phyloP scores from a whole-genome alignment of 1,140 invertebrate species.

The Stratiolaelaps scimitus region DNA sequence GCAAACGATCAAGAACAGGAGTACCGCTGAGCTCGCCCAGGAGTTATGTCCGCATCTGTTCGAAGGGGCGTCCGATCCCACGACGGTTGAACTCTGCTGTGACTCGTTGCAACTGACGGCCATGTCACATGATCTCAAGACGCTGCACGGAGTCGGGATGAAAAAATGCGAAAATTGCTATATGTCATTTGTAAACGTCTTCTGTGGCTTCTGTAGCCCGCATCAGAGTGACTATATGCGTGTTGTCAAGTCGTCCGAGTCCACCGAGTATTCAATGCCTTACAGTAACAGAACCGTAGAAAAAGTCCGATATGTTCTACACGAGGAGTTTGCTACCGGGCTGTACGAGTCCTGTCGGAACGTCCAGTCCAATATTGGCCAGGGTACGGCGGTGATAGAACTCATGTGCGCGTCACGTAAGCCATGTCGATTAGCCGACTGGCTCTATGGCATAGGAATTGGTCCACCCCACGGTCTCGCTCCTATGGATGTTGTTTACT shows the following conservation, averaged over 20 bases:
- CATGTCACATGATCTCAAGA: neutral
- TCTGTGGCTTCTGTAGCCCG: constrained; percentile 19
- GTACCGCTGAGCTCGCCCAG: neutral
- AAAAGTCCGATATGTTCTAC: neutral
- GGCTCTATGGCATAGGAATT: neutral
- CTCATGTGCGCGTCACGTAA: constrained; percentile 7
- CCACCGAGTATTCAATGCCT: neutral
- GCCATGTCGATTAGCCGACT: neutral
- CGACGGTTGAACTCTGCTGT: constrained; percentile 7
- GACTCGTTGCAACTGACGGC: neutral
- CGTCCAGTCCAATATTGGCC: constrained; percentile 3
- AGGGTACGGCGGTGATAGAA: neutral
- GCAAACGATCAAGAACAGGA: neutral
- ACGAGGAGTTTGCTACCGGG: constrained; percentile 21
- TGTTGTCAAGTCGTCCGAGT: constrained; percentile 9
- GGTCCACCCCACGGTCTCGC: constrained; percentile 1
- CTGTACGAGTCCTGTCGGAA: neutral
- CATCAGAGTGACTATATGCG: constrained; percentile 6
- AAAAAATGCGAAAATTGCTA: constrained; percentile 24
- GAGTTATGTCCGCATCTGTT: constrained; percentile 20
- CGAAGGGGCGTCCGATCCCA: neutral
- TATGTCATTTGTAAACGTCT: constrained; percentile 6
- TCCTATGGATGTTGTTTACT: neutral
- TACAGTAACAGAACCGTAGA: constrained; percentile 6
- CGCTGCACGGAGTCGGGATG: neutral